Base-by-base conservation (phyloP, 2,797 vertebrate genomes). In the Anas georgica region DNA sequence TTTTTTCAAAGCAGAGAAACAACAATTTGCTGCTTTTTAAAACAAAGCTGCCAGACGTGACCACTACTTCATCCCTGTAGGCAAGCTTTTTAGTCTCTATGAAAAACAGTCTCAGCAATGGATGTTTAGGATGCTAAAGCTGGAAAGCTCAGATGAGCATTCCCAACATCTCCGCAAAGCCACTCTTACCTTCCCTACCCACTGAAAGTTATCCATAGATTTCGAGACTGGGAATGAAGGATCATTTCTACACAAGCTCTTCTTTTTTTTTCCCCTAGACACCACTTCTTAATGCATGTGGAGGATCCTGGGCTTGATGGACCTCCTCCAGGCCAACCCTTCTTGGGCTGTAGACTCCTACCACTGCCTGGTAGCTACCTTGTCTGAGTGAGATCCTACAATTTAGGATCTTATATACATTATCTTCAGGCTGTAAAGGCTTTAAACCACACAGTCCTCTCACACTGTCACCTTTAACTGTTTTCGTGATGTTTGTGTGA, bases 11-110 rank as follows among this genome's bases (percentile, higher is more conserved):
- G 6, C 8, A 7, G 46, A 55, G 54, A 17, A 84, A 45, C 17
- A 10, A 10, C 3, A 15, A 1, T 62, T 62, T 37, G 3, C 17
- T 68, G 5, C 8, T 69, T 79, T 64, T 50, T 45, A 20, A 55
- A 87, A 39, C 25, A 33, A 76, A 62, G 11, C 17, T 79, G 55
- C 31, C 7, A 4, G 12, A 66, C 79, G 62, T 66, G 64, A 6
- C 50, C 0, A 0, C 50, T 3, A 26, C 8, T 78, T 12, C 23
- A 31, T 17, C 37, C 29, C 15, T 62, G 6, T 3, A 62, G 37
- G 29, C 60, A 66, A 68, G 10, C 20, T 68, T 81, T 70, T 62
- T 22, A 5, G 3, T 68, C 86, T 48, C 26, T 18, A 1, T 29
- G 60, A 20, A 78, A 80, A 12, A 3, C 22, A 60, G 7, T 3